Conservation (phyloP, 2,113 vertebrate species). For the Aegypius monachus region DNA sequence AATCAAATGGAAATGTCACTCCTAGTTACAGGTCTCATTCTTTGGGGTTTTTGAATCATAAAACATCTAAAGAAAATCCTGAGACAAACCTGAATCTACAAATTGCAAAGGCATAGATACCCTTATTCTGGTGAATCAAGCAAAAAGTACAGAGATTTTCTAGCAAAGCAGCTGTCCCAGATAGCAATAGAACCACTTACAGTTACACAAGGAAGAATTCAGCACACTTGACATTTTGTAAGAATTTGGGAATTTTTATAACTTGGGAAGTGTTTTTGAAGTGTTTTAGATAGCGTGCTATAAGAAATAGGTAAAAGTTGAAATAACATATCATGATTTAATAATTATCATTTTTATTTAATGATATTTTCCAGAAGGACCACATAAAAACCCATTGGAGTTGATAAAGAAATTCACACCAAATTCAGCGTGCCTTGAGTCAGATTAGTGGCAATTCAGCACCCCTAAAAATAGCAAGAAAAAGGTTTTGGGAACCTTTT, state of each 20-base stretch:
- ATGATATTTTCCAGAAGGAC: not conserved
- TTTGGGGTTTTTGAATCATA: not conserved
- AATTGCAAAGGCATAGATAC: not conserved
- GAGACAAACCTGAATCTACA: not conserved
- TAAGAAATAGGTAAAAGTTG: not conserved
- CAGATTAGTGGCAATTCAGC: not conserved
- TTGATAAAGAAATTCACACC: not conserved
- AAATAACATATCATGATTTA: not conserved
- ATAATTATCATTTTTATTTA: not conserved
- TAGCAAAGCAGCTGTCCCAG: not conserved
- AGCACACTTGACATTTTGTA: not conserved
- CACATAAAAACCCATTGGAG: not conserved
- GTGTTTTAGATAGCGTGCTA: not conserved
- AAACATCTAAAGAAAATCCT: not conserved
- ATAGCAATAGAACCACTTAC: not conserved
- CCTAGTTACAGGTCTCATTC: not conserved
- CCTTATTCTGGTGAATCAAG: not conserved
- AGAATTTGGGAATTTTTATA: not conserved
- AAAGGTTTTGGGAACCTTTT: not conserved
- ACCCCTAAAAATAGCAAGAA: not conserved
- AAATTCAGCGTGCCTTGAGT: not conserved
- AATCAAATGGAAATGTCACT: constrained; percentile 10
- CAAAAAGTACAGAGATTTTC: not conserved
- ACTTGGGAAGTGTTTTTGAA: not conserved
- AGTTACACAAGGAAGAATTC: not conserved